Conservation (phyloP, 2,113 vertebrate species). For the Felis catus region DNA sequence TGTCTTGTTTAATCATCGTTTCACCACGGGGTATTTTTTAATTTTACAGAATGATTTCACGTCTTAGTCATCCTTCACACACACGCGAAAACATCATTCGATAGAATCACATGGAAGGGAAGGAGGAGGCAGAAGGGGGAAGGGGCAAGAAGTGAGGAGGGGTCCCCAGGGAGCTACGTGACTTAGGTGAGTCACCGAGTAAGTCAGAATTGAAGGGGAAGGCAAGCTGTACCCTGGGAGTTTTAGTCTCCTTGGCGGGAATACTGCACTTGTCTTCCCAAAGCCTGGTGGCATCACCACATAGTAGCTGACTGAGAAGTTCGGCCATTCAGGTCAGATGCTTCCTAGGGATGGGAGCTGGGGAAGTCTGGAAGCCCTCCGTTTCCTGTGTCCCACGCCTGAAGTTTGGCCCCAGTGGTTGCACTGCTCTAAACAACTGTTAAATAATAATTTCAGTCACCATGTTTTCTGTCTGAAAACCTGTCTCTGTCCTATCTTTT, state of each 20-base stretch:
- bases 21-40: neutral
- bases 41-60: neutral
- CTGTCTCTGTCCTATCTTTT: neutral
- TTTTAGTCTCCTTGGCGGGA: neutral
- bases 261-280: neutral
- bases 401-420: neutral
- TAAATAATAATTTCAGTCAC: neutral
- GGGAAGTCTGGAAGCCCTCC: too few species aligned
- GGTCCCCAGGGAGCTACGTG: neutral
- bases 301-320: neutral
- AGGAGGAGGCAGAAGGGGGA: neutral
- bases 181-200: neutral
- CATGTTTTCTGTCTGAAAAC: neutral
- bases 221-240: too few species aligned
- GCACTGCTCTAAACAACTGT: neutral
- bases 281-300: neutral
- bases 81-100: neutral
- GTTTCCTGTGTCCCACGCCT: neutral
- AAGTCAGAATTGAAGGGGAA: neutral
- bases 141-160: neutral
- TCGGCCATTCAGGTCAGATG: neutral
- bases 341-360: neutral
- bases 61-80: constrained; percentile 7
- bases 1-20: neutral
- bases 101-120: neutral